Evolutionary conservation across 2,888 invertebrate genomes (phyloP).

Genomic region (Ferdinandea cuprea): DNA sequence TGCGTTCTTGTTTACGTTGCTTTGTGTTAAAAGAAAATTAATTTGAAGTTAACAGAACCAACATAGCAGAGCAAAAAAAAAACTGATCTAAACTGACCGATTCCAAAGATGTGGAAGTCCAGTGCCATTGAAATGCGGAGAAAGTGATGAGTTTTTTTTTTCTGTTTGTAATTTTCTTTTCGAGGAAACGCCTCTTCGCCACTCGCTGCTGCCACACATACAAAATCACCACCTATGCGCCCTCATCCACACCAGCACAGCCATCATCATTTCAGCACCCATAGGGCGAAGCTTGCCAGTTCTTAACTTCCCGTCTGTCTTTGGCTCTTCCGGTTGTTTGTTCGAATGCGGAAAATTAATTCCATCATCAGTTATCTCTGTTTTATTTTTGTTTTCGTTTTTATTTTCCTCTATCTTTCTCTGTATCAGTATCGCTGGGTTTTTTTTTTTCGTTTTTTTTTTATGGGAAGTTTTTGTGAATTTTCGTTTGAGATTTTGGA

Average conservation of each 20-base stretch:
- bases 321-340: conserved; percentile 81
- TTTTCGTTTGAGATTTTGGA: too few species aligned
- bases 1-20: conserved; percentile 50
- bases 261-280: too few species aligned
- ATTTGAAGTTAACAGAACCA: conserved; percentile 47
- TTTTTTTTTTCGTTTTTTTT: conserved; percentile 10
- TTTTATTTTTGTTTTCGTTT: conserved; percentile 71
- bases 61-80: conserved; percentile 1
- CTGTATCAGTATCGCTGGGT: conserved; percentile 20
- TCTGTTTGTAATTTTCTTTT: conserved; percentile 11
- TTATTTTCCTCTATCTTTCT: conserved; percentile 1
- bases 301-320: conserved; percentile 51
- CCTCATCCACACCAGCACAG: too few species aligned
- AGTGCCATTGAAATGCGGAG: neutral
- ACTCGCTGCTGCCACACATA: neutral
- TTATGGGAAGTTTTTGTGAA: conserved; percentile 2
- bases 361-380: conserved; percentile 83
- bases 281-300: conserved; percentile 9
- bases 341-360: conserved; percentile 83
- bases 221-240: neutral
- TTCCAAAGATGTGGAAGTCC: conserved; percentile 37
- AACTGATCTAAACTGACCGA: conserved; percentile 56
- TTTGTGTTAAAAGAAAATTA: conserved; percentile 44
- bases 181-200: neutral
- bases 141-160: conserved; percentile 23